Conservation (phyloP, 2,888 invertebrate species). For the Odontocolon sp. region DNA sequence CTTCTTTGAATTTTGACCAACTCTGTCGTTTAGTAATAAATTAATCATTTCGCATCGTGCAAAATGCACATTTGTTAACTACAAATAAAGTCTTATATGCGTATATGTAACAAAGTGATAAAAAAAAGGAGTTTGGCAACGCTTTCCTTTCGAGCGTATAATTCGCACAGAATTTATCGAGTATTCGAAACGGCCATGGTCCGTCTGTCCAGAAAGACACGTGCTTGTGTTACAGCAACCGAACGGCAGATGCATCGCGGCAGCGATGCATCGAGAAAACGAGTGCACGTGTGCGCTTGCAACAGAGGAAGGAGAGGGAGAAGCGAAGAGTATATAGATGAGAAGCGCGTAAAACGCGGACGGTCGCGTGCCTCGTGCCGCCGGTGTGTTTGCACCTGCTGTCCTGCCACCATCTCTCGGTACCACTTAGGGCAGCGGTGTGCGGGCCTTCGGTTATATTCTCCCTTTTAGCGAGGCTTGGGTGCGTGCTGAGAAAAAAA, state of each 20-base stretch:
- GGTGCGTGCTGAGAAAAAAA: not conserved
- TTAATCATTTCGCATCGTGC: too few species aligned
- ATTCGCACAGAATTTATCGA: not conserved
- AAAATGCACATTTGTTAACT: too few species aligned
- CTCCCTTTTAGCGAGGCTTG: not conserved
- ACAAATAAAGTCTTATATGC: too few species aligned
- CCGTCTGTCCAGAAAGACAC: constrained; percentile 36
- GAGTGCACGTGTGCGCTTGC: constrained; percentile 25
- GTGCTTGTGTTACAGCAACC: constrained; percentile 27
- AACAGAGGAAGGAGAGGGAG: constrained; percentile 1
- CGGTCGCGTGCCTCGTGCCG: constrained; percentile 71
- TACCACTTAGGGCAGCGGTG: constrained; percentile 54
- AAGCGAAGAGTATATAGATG: not conserved
- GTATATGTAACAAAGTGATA: too few species aligned
- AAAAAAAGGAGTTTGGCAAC: too few species aligned
- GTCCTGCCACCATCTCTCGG: constrained; percentile 65
- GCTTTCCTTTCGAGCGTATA: too few species aligned
- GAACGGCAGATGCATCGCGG: constrained; percentile 57
- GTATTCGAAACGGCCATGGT: not conserved
- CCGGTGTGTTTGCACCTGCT: constrained; percentile 71
- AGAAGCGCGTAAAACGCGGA: constrained; percentile 51
- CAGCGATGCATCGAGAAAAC: constrained; percentile 30
- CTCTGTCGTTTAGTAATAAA: too few species aligned
- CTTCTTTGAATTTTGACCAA: too few species aligned
- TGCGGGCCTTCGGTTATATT: not conserved